phyloP scores from a whole-genome alignment of 92 coral and sea anemone genomes.

The Montipora capitata region DNA sequence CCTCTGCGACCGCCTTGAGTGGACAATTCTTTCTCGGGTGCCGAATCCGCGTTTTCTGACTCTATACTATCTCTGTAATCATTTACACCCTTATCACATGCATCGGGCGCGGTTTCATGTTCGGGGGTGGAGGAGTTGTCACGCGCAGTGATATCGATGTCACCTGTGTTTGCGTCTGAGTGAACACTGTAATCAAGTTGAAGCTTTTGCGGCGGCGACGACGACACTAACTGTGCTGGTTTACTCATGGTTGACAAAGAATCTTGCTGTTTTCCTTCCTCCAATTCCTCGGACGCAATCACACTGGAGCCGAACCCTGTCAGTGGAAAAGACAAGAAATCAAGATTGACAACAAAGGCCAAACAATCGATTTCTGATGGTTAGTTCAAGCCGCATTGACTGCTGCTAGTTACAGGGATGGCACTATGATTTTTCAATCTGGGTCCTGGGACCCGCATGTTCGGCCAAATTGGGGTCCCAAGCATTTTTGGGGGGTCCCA shows the following conservation, averaged over 20 bases:
- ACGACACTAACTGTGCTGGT: not conserved
- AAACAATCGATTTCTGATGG: not conserved
- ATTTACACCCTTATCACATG: not conserved
- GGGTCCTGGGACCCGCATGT: too few species aligned
- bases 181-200: slow-evolving; percentile 19
- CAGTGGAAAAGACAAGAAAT: not conserved
- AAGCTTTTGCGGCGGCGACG: not conserved
- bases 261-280: slow-evolving; percentile 5
- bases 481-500: too few species aligned
- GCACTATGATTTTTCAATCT: not conserved
- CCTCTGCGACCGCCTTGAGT: slow-evolving; percentile 14
- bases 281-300: not conserved
- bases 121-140: not conserved
- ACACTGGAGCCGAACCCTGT: slow-evolving; percentile 16
- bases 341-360: not conserved
- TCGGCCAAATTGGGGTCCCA: too few species aligned
- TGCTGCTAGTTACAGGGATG: not conserved
- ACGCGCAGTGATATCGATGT: not conserved
- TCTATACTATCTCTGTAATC: not conserved
- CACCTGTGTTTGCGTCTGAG: not conserved
- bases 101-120: slow-evolving; percentile 17
- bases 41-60: not conserved
- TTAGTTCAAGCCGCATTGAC: not conserved
- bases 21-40: not conserved
- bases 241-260: slow-evolving; percentile 2